These are phyloP conservation scores for Alexandromys oeconomus DNA, from an alignment of 2,797 vertebrate genomes.

Conservation along the genomic window DNA sequence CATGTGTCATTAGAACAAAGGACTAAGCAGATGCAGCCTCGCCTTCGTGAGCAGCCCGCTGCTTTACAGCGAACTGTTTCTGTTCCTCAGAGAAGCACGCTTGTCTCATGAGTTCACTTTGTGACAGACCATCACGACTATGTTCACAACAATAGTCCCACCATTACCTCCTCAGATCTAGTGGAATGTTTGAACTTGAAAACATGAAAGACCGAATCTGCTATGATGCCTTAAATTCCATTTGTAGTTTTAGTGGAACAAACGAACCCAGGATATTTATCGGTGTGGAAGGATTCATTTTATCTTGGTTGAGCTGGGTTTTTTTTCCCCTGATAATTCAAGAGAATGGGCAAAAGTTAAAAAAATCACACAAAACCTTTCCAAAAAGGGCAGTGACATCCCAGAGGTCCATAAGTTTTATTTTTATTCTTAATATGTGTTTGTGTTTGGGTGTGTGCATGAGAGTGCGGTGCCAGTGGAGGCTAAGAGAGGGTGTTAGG, in stretches of 20 bases:
- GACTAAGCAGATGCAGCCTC: conserved; percentile 33
- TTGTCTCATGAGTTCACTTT: conserved; percentile 95
- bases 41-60: conserved; percentile 28
- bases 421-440: not conserved
- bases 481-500: not conserved
- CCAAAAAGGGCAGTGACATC: not conserved
- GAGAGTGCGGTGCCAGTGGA: not conserved
- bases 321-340: conserved; percentile 89
- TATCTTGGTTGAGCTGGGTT: conserved; percentile 95
- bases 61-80: conserved; percentile 89
- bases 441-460: not conserved
- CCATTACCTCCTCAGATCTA: conserved; percentile 93
- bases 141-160: conserved; percentile 81
- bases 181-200: conserved; percentile 93
- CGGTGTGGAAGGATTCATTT: conserved; percentile 94
- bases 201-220: conserved; percentile 92
- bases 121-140: conserved; percentile 93
- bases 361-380: conserved; percentile 92
- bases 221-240: conserved; percentile 96
- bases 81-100: conserved; percentile 95
- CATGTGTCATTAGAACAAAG: conserved; percentile 69
- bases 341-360: conserved; percentile 92
- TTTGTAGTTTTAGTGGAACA: conserved; percentile 96
- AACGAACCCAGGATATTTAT: conserved; percentile 97
- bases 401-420: not conserved